Conservation (phyloP, 2,797 vertebrate genomes). For the Dallia pectoralis region DNA sequence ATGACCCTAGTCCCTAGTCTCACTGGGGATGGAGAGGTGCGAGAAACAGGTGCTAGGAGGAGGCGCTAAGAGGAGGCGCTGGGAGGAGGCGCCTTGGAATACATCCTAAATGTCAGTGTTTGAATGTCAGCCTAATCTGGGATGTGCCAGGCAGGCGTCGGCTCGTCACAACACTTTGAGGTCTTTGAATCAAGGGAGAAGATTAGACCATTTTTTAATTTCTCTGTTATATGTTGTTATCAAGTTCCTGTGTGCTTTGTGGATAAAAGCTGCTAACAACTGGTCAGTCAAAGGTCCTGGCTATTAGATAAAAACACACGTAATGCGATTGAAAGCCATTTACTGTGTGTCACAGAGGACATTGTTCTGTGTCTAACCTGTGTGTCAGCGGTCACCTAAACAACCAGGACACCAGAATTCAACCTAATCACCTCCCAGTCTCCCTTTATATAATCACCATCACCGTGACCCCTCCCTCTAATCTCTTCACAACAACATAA, state of each 20-base stretch:
- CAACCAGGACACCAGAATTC: neutral
- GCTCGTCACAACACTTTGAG: conserved; percentile 53
- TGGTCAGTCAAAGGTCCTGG: conserved; percentile 19
- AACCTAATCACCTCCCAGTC: neutral
- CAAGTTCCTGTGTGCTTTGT: conserved; percentile 21
- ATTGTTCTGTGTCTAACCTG: conserved; percentile 7
- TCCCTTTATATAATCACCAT: neutral
- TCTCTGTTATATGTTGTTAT: conserved; percentile 61
- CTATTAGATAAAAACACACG: neutral
- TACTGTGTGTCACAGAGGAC: conserved; percentile 11
- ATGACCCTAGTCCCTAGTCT: conserved; percentile 45
- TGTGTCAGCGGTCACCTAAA: conserved; percentile 11
- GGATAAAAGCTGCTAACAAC: conserved; percentile 36
- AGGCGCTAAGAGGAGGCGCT: too few species aligned
- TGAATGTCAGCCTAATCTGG: conserved; percentile 57
- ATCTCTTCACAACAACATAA: neutral
- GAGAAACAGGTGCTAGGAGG: too few species aligned
- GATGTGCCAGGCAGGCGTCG: conserved; percentile 55
- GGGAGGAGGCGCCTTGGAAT: conserved; percentile 52
- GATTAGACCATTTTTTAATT: conserved; percentile 49
- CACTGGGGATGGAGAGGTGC: conserved; percentile 16
- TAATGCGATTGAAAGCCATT: conserved; percentile 25
- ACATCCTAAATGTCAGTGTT: conserved; percentile 67
- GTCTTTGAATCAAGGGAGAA: conserved; percentile 52
- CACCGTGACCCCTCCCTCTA: neutral